Evolutionary conservation across 2,888 invertebrate genomes (phyloP).

Genomic region (Ligdia adustata): DNA sequence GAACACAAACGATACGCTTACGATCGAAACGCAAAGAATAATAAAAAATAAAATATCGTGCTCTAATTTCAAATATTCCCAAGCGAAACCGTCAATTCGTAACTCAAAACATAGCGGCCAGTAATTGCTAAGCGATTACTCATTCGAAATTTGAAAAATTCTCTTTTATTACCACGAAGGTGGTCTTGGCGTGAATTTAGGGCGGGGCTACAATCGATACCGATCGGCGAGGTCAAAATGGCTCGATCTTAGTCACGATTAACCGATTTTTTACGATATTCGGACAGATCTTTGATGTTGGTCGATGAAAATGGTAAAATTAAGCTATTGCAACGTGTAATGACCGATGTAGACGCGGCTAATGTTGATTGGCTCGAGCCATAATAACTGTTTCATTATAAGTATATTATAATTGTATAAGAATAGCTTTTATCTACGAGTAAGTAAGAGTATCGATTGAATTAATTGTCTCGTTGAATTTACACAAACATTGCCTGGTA

Average conservation of each 20-base stretch:
- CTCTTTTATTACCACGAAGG: conserved; percentile 38
- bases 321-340: conserved; percentile 23
- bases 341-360: conserved; percentile 2
- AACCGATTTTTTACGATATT: conserved; percentile 29
- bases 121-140: conserved; percentile 49
- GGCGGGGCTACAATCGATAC: conserved; percentile 38
- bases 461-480: too few relatives aligned
- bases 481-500: too few relatives aligned
- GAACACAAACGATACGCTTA: too few relatives aligned
- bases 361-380: conserved; percentile 1
- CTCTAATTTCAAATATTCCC: conserved; percentile 33
- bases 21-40: too few relatives aligned
- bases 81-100: conserved; percentile 29
- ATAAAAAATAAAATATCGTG: conserved; percentile 7
- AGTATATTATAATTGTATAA: too few relatives aligned
- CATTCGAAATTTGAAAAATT: conserved; percentile 47
- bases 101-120: conserved; percentile 42
- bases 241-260: conserved; percentile 35
- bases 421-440: too few relatives aligned
- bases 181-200: conserved; percentile 57
- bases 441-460: too few relatives aligned
- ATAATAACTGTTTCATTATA: conserved; percentile 1
- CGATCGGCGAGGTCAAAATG: conserved; percentile 30
- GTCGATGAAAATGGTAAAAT: conserved; percentile 17
- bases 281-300: conserved; percentile 18